Percentiles rank a stretch among this genome's conserved stretches.
These are phyloP conservation scores for Noturus placidus DNA, from an alignment of 2,113 vertebrate species.

Conservation along the genomic window DNA sequence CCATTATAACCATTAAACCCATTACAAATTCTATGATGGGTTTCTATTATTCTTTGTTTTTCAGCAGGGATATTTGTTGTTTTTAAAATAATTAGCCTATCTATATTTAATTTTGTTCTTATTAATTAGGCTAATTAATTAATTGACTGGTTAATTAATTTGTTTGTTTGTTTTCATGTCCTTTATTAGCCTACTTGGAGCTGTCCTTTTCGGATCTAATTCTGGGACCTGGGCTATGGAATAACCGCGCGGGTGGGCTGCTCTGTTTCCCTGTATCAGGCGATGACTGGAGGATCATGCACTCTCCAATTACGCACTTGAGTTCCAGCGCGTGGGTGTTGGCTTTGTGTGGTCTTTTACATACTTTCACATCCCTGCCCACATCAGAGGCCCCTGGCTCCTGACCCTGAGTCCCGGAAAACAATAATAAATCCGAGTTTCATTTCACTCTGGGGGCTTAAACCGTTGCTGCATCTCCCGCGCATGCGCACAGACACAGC, in stretches of 20 bases:
- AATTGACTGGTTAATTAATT: neutral
- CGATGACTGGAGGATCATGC: neutral
- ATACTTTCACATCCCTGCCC: neutral
- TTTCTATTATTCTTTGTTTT: no score
- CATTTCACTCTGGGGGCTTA: neutral
- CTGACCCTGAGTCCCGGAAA: neutral
- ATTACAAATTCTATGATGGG: no score
- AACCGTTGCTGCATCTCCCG: neutral
- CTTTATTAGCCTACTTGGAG: neutral
- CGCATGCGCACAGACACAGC: neutral
- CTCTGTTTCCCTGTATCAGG: neutral
- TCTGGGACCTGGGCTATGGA: neutral
- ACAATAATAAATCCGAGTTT: neutral
- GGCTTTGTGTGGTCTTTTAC: neutral
- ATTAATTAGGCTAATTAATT: no score
- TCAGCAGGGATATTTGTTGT: no score
- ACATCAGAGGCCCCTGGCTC: neutral
- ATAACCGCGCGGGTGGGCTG: conserved; percentile 25
- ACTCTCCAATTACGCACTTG: conserved; percentile 18
- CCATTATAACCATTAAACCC: no score
- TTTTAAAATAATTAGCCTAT: neutral
- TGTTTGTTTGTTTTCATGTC: neutral
- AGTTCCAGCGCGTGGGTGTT: neutral
- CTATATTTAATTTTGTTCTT: neutral
- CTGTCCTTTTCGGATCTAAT: neutral